phyloP scores from a whole-genome alignment of 2,797 vertebrate species.

The Pagetopsis macropterus region DNA sequence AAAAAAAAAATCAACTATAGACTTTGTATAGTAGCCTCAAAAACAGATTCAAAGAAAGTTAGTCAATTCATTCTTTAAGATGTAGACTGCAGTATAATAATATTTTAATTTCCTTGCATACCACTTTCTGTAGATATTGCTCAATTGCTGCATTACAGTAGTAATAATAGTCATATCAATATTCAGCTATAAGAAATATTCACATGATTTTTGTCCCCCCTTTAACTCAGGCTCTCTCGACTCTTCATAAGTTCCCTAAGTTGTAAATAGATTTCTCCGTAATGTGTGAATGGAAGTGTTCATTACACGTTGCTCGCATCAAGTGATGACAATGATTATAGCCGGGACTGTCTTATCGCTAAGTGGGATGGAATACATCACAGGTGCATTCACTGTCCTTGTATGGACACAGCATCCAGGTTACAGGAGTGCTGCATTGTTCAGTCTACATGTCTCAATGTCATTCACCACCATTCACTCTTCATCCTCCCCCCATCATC shows the following conservation, averaged over 20 bases:
- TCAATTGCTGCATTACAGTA: background rate
- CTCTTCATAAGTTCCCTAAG: conserved; percentile 15
- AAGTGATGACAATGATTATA: conserved; percentile 48
- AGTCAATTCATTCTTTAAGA: background rate
- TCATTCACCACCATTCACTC: conserved; percentile 79
- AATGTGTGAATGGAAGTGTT: conserved; percentile 48
- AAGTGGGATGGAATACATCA: conserved; percentile 54
- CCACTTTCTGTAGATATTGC: background rate
- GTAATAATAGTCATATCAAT: background rate
- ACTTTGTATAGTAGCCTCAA: background rate
- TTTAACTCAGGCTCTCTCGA: background rate
- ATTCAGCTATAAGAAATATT: background rate
- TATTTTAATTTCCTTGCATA: background rate
- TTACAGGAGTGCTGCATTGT: conserved; percentile 69
- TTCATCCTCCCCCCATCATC: conserved; percentile 79
- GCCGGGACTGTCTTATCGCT: conserved; percentile 35
- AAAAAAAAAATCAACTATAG: background rate
- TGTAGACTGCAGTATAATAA: background rate
- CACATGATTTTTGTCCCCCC: background rate
- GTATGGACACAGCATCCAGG: conserved; percentile 64
- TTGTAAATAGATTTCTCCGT: conserved; percentile 24
- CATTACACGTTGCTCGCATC: conserved; percentile 12
- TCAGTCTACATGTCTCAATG: conserved; percentile 81
- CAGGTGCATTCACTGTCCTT: conserved; percentile 68
- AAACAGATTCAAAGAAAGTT: background rate